Percentiles rank a stretch among this genome's conserved stretches.
Conservation (phyloP, 2,113 vertebrate species). For the Oncorhynchus clarkii region DNA sequence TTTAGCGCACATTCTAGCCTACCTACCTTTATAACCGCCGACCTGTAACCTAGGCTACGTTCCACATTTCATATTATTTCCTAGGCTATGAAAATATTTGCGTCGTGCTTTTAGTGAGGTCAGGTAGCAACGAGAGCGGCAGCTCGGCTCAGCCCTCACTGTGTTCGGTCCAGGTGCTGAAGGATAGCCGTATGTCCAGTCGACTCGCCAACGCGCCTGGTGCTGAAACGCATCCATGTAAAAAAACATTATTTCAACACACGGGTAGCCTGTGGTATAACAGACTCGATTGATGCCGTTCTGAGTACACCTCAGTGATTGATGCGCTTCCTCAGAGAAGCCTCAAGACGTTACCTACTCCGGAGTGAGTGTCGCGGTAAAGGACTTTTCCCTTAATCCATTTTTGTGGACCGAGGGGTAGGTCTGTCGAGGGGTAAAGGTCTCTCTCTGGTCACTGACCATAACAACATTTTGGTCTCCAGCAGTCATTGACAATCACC, state of each 20-base stretch:
- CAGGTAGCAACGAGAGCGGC: not conserved
- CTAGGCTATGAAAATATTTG: not conserved
- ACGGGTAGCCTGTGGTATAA: not conserved
- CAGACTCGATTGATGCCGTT: not conserved
- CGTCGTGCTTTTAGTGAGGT: not conserved
- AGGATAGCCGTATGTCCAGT: conserved; percentile 4
- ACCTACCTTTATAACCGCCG: not conserved
- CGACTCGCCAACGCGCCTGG: not conserved
- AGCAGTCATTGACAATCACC: conserved; percentile 1
- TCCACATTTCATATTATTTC: not conserved
- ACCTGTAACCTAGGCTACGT: not conserved
- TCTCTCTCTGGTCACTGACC: conserved; percentile 19
- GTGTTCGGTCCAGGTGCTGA: conserved; percentile 44
- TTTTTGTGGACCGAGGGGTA: conserved; percentile 44
- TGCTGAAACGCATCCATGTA: conserved; percentile 8
- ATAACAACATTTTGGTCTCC: not conserved
- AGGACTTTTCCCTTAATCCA: conserved; percentile 44
- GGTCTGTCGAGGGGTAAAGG: not conserved
- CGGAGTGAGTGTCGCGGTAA: conserved; percentile 6
- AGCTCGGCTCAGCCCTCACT: not conserved
- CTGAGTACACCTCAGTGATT: not conserved
- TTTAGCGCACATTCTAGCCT: not conserved
- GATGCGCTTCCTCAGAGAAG: not conserved
- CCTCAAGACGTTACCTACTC: not conserved
- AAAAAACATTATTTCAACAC: not conserved